Conservation (phyloP, 2,797 vertebrate species). For the Mastacembelus armatus region DNA sequence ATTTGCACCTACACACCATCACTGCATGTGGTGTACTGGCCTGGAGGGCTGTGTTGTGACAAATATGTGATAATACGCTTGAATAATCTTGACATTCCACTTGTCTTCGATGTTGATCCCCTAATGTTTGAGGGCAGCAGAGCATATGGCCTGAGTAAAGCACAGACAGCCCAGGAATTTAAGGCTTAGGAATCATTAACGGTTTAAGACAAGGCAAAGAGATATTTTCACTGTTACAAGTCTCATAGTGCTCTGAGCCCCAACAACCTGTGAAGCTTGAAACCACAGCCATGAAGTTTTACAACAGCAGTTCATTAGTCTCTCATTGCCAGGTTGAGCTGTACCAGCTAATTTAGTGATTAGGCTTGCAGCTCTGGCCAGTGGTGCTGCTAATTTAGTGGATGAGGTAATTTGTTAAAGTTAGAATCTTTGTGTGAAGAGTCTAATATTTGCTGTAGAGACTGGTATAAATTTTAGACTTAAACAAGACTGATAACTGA, state of each 20-base stretch:
- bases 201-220: slow-evolving; percentile 71
- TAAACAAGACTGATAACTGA: too few relatives aligned
- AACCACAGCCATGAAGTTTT: slow-evolving; percentile 31
- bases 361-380: slow-evolving; percentile 24
- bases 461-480: background rate
- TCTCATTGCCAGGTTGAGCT: slow-evolving; percentile 4
- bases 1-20: background rate
- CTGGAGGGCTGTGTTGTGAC: slow-evolving; percentile 3
- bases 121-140: slow-evolving; percentile 61
- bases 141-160: slow-evolving; percentile 65
- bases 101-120: slow-evolving; percentile 59
- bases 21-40: background rate
- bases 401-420: background rate
- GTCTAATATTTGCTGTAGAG: background rate
- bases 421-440: background rate
- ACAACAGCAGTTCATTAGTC: slow-evolving; percentile 41
- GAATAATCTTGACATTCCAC: slow-evolving; percentile 40
- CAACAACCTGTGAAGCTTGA: slow-evolving; percentile 14
- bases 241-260: slow-evolving; percentile 22
- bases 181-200: slow-evolving; percentile 67
- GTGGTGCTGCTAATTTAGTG: slow-evolving; percentile 17
- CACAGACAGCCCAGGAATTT: slow-evolving; percentile 40
- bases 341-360: slow-evolving; percentile 35
- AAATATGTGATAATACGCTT: slow-evolving; percentile 25
- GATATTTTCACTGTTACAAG: slow-evolving; percentile 59